A percentile compares a stretch with the other conserved stretches of the same genome.
These are phyloP conservation scores for Antechinus stuartii DNA, from an alignment of 2,113 vertebrate genomes.

Conservation along the genomic window DNA sequence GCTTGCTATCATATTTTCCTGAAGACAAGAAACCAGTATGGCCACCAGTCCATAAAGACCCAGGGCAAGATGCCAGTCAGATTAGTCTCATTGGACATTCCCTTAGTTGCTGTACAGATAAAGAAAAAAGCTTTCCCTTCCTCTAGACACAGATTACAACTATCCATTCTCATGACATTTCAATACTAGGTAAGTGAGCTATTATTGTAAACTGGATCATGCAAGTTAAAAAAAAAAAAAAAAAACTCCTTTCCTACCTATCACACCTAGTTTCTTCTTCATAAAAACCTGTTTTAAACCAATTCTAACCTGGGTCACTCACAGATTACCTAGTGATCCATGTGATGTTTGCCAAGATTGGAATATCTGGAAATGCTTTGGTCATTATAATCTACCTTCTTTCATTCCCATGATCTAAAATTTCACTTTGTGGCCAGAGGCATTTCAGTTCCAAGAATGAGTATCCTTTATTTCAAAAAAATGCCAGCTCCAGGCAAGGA, in stretches of 20 bases:
- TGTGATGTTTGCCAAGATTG: neutral
- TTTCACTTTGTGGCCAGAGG: neutral
- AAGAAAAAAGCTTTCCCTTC: neutral
- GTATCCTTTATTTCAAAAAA: neutral
- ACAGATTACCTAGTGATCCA: neutral
- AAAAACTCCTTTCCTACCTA: rapidly evolving
- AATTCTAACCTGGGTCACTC: neutral
- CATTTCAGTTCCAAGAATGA: constrained; percentile 1
- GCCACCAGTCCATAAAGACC: neutral
- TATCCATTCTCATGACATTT: neutral
- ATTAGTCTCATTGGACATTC: too few relatives aligned
- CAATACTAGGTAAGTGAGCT: too few relatives aligned
- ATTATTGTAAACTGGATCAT: neutral
- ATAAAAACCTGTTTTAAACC: neutral
- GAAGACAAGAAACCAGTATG: neutral
- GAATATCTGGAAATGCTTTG: neutral
- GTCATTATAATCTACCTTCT: rapidly evolving
- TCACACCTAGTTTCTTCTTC: neutral
- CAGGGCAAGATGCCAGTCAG: too few relatives aligned
- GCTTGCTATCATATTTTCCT: neutral
- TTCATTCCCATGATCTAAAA: neutral
- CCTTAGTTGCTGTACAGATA: neutral
- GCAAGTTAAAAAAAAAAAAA: neutral
- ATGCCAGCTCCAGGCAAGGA: neutral
- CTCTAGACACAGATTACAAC: neutral